phyloP scores from a whole-genome alignment of 2,888 invertebrate species.

The Gortyna flavago region DNA sequence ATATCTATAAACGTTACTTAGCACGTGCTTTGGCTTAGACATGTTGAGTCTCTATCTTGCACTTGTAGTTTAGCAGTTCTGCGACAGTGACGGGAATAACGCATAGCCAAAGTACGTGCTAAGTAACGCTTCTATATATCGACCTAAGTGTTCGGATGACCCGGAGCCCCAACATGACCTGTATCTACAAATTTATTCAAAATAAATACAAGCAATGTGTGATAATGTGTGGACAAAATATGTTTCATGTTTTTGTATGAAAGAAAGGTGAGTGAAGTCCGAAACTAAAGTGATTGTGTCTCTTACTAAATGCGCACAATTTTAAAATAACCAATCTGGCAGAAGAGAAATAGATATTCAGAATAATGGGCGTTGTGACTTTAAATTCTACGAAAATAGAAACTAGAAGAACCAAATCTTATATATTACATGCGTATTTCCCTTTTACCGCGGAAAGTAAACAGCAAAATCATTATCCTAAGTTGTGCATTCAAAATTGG shows the following conservation, averaged over 20 bases:
- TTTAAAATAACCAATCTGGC: background rate
- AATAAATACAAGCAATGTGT: background rate
- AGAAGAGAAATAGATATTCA: background rate
- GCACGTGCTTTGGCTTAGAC: background rate
- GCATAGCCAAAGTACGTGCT: background rate
- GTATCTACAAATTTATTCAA: background rate
- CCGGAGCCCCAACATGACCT: background rate
- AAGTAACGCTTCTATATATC: background rate
- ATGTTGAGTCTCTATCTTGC: background rate
- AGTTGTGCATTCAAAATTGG: constrained; percentile 26
- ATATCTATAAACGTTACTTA: background rate
- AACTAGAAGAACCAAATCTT: background rate
- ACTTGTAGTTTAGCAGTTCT: background rate
- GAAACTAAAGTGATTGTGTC: background rate
- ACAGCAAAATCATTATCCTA: background rate
- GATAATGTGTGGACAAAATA: background rate
- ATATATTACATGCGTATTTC: constrained; percentile 35
- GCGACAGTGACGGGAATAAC: background rate
- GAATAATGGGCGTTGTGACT: background rate
- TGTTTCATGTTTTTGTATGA: background rate
- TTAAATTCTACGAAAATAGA: background rate
- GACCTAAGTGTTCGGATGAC: background rate
- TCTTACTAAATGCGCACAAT: background rate
- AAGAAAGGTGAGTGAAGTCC: background rate
- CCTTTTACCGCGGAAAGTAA: background rate